Conservation (phyloP, 2,113 vertebrate genomes). For the Zapornia atra region DNA sequence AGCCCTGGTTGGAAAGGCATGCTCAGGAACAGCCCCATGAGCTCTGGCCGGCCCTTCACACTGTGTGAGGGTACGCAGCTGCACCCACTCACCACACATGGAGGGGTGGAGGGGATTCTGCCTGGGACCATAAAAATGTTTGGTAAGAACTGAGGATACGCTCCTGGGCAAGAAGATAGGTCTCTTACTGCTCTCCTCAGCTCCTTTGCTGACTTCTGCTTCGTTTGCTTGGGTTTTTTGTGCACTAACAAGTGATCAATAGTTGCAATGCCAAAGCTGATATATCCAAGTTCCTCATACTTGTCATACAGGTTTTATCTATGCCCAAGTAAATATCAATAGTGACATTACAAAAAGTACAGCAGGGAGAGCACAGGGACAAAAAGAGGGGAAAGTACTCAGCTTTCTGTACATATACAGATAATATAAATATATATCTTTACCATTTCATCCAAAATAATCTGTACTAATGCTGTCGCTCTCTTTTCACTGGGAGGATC, state of each 20-base stretch:
- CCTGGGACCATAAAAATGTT: not conserved
- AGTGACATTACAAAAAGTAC: not conserved
- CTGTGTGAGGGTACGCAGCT: fast-evolving
- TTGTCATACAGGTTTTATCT: not conserved
- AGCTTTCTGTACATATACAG: not conserved
- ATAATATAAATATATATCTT: not conserved
- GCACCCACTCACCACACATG: not conserved
- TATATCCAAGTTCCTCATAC: not conserved
- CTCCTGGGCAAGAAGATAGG: fast-evolving
- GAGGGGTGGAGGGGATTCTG: fast-evolving
- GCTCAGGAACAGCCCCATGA: not conserved
- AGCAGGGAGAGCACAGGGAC: not conserved
- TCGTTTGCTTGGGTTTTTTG: not conserved
- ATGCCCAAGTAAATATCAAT: not conserved
- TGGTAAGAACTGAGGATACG: not conserved
- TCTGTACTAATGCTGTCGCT: not conserved
- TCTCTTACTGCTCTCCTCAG: not conserved
- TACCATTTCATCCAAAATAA: not conserved
- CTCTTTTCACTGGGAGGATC: not conserved
- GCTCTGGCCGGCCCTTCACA: not conserved
- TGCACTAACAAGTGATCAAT: not conserved
- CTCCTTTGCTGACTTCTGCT: not conserved
- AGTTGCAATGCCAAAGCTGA: not conserved
- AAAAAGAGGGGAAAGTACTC: not conserved
- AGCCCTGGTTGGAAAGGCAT: not conserved